phyloP scores from a whole-genome alignment of 2,888 invertebrate genomes.

The Trichogramma evanescens region DNA sequence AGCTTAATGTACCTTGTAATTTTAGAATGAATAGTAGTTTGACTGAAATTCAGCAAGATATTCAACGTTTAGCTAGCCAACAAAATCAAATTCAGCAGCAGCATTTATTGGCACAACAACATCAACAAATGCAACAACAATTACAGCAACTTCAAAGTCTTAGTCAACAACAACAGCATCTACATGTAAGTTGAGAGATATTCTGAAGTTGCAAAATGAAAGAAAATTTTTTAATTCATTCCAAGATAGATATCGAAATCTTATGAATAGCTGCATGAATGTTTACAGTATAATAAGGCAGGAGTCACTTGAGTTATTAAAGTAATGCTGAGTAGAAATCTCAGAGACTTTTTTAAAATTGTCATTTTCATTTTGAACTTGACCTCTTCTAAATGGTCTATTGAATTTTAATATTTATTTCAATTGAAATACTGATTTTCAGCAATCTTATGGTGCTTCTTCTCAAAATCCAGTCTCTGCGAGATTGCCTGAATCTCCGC shows the following conservation, averaged over 20 bases:
- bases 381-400: not conserved
- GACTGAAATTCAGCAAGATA: constrained; percentile 89
- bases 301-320: too few species aligned
- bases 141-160: constrained; percentile 52
- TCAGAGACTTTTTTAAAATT: not conserved
- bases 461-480: constrained; percentile 38
- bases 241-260: not conserved
- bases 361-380: not conserved
- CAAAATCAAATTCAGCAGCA: constrained; percentile 69
- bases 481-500: constrained; percentile 38
- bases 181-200: constrained; percentile 31
- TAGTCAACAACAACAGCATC: constrained; percentile 42
- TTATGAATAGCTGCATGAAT: too few species aligned
- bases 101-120: constrained; percentile 54
- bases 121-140: constrained; percentile 54
- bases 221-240: not conserved
- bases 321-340: not conserved
- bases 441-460: constrained; percentile 37
- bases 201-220: not conserved
- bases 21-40: constrained; percentile 86
- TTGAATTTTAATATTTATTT: not conserved
- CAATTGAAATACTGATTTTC: not conserved
- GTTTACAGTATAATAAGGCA: too few species aligned
- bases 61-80: constrained; percentile 79
- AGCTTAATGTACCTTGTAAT: constrained; percentile 1